Conservation (phyloP, 2,888 invertebrate genomes). For the Acronicta leporina region DNA sequence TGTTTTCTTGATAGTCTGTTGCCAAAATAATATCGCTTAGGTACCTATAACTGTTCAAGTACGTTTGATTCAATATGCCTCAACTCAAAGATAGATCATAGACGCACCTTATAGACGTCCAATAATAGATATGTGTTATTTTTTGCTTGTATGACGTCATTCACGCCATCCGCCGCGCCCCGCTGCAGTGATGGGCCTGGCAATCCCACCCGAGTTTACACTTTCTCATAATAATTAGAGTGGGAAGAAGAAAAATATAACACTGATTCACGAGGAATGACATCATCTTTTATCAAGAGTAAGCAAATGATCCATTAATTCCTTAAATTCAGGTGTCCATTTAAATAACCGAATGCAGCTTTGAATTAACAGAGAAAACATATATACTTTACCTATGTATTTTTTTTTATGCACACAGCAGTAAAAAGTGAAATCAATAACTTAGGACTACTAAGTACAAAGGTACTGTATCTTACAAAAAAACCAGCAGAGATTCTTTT, state of each 20-base stretch:
- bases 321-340: conserved; percentile 6
- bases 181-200: conserved; percentile 38
- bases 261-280: conserved; percentile 18
- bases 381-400: too few species aligned
- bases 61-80: conserved; percentile 20
- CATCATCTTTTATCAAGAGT: conserved; percentile 13
- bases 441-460: too few species aligned
- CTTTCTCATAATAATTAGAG: conserved; percentile 43
- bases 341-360: conserved; percentile 5
- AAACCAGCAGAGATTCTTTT: too few species aligned
- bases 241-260: conserved; percentile 32
- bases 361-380: too few species aligned
- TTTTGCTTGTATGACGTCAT: conserved; percentile 50
- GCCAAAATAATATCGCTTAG: conserved; percentile 31
- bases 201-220: conserved; percentile 29
- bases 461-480: too few species aligned
- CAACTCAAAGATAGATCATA: conserved; percentile 31
- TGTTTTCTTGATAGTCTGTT: conserved; percentile 35
- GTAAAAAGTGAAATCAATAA: too few species aligned
- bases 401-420: too few species aligned
- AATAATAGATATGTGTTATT: conserved; percentile 48
- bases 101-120: conserved; percentile 28
- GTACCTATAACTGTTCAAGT: conserved; percentile 25
- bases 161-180: conserved; percentile 41
- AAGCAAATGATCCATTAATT: neutral